Conservation (phyloP, 2,797 vertebrate species). For the Otolemur crassicaudatus region DNA sequence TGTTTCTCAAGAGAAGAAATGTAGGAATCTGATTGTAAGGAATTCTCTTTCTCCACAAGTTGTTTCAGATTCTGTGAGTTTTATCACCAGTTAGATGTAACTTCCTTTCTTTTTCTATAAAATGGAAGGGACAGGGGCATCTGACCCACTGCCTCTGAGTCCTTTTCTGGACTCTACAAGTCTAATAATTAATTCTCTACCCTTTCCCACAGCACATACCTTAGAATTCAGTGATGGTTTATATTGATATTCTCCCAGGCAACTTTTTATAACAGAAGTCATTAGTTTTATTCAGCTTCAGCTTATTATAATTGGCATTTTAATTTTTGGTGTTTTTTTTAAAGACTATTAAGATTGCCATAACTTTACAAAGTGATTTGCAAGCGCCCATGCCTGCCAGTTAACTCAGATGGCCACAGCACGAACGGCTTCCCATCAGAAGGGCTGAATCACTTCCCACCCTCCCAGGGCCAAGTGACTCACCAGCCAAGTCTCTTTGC, state of each 20-base stretch:
- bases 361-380: slow-evolving; percentile 17
- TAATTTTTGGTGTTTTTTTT: background rate
- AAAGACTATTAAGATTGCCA: background rate
- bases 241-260: background rate
- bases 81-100: background rate
- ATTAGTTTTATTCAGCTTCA: slow-evolving; percentile 2
- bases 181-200: background rate
- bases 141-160: background rate
- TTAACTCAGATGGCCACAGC: background rate
- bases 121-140: background rate
- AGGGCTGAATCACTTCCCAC: slow-evolving; percentile 52
- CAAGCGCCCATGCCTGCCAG: background rate
- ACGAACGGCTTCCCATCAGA: background rate
- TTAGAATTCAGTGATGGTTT: background rate
- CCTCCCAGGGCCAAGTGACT: slow-evolving; percentile 18
- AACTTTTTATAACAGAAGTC: background rate
- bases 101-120: background rate
- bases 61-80: background rate
- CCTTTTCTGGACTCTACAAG: background rate
- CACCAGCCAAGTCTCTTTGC: slow-evolving; percentile 52
- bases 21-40: background rate
- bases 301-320: slow-evolving; percentile 50
- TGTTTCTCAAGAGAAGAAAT: background rate
- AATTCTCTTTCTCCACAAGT: background rate
- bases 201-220: background rate